These are phyloP conservation scores for Drosophila baimaii DNA, from an alignment of 1,140 invertebrate species.

Conservation along the genomic window DNA sequence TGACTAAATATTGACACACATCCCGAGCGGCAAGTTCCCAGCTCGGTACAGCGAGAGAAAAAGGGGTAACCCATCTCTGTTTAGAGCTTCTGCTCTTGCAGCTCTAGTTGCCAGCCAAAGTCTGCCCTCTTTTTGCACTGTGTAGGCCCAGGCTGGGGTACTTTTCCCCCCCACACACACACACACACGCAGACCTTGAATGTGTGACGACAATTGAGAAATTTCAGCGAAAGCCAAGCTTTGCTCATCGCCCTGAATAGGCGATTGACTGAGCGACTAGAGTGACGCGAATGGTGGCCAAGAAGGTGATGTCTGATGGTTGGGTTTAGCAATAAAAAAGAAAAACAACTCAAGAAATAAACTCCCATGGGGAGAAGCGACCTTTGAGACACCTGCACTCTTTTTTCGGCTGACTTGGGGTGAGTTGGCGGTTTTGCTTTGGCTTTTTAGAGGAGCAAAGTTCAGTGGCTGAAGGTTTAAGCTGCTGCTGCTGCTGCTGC, in stretches of 20 bases:
- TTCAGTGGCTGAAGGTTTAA: too few relatives aligned
- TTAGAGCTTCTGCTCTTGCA: too few relatives aligned
- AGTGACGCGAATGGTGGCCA: neutral
- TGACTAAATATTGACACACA: constrained; percentile 47
- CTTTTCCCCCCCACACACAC: constrained; percentile 41
- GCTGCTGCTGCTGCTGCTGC: too few relatives aligned
- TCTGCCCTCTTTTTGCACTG: neutral
- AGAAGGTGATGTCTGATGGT: neutral
- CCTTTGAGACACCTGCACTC: constrained; percentile 15
- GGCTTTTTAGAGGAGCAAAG: neutral
- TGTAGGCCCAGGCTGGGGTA: constrained; percentile 16
- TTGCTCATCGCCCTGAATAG: constrained; percentile 32
- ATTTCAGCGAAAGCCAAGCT: constrained; percentile 44
- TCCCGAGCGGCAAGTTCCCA: constrained; percentile 20
- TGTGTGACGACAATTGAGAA: constrained; percentile 45
- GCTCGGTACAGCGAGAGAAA: constrained; percentile 16
- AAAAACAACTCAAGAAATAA: neutral
- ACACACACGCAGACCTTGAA: too few relatives aligned
- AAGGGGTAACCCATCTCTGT: too few relatives aligned
- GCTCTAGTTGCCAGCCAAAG: neutral
- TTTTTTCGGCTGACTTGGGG: constrained; percentile 3
- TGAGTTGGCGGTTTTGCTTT: constrained; percentile 26
- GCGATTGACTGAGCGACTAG: constrained; percentile 7
- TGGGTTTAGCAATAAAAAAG: constrained; percentile 1
- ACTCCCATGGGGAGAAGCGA: neutral